Percentiles rank a stretch among this genome's conserved stretches.
Evolutionary conservation across 2,888 invertebrate species (phyloP).

Genomic region (Agonopterix heracliana): DNA sequence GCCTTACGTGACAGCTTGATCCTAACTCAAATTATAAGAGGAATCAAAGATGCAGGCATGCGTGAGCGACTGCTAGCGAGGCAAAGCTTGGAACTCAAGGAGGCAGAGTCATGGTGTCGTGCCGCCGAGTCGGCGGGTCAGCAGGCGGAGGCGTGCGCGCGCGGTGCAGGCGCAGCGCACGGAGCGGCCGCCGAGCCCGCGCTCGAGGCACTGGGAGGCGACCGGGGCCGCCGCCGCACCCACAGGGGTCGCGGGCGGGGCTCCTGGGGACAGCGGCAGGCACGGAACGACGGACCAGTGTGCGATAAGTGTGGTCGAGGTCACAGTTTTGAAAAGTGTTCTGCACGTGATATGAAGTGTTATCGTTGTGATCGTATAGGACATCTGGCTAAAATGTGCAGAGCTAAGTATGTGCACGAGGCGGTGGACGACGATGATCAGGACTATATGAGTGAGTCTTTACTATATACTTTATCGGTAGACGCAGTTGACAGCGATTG

Average conservation of each 20-base stretch:
- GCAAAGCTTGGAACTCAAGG: constrained; percentile 1
- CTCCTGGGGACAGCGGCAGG: neutral
- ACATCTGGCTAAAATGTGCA: constrained; percentile 2
- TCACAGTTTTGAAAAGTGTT: neutral
- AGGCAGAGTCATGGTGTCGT: constrained; percentile 8
- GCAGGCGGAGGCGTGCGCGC: constrained; percentile 1
- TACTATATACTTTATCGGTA: constrained; percentile 1
- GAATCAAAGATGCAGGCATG: constrained; percentile 11
- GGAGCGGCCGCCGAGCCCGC: no score
- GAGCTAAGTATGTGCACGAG: neutral
- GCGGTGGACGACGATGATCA: neutral
- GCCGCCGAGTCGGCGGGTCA: constrained; percentile 6
- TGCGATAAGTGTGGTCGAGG: neutral
- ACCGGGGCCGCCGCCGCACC: neutral
- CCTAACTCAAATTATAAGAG: constrained; percentile 16
- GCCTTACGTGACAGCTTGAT: constrained; percentile 12
- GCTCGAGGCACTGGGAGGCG: neutral
- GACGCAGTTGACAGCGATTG: neutral
- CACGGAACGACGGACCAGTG: neutral
- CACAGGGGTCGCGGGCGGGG: neutral
- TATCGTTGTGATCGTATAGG: constrained; percentile 2
- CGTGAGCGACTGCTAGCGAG: constrained; percentile 5
- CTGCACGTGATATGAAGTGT: neutral
- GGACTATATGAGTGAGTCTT: constrained; percentile 1
- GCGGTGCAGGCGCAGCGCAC: no score